Evolutionary conservation across 2,113 vertebrate species (phyloP).

Genomic region (Cyanoramphus novaezelandiae): DNA sequence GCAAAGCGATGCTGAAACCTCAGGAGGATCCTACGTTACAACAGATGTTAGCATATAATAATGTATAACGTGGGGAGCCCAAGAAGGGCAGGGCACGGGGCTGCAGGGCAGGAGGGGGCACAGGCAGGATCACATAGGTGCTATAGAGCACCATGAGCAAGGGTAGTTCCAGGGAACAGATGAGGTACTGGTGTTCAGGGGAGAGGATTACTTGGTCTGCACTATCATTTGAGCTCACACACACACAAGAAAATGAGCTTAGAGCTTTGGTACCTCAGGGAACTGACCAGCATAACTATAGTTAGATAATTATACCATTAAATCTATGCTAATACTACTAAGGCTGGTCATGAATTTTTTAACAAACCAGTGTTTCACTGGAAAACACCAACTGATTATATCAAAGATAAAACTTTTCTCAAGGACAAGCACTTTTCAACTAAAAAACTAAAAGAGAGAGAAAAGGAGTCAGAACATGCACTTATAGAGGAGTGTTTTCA

Average conservation of each 20-base stretch:
- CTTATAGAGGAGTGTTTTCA: neutral
- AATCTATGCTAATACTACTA: conserved; percentile 58
- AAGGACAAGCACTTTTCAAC: conserved; percentile 17
- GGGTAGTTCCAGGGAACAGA: neutral
- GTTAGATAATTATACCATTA: conserved; percentile 66
- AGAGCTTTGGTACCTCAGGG: conserved; percentile 53
- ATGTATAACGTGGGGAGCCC: neutral
- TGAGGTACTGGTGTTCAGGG: neutral
- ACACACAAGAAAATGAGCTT: neutral
- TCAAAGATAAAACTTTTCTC: conserved; percentile 38
- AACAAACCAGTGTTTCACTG: conserved; percentile 22
- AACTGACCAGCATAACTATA: conserved; percentile 57
- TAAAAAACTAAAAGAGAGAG: neutral
- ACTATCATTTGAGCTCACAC: neutral
- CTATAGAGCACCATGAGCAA: neutral
- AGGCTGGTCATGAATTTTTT: conserved; percentile 49
- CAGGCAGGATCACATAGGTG: accelerated
- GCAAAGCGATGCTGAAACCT: neutral
- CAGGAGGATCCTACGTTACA: neutral
- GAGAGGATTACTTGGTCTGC: neutral
- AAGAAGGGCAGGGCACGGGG: neutral
- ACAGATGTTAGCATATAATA: neutral
- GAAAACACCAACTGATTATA: conserved; percentile 35
- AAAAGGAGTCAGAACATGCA: neutral
- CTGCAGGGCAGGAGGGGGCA: neutral